Conservation (phyloP, 2,113 vertebrate species). For the Puffinus mauretanicus region DNA sequence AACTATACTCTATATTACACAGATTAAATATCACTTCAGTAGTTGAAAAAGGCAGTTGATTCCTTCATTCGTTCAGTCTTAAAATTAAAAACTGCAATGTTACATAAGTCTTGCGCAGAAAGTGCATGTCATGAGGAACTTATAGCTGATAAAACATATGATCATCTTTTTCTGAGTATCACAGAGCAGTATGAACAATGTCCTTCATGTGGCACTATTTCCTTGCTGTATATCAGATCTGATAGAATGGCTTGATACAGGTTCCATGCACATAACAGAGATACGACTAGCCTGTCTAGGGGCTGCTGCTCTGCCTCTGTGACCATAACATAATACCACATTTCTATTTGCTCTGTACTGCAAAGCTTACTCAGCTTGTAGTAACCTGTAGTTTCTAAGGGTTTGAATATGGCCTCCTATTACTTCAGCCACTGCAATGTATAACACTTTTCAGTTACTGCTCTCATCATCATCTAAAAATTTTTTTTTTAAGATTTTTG, state of each 20-base stretch:
- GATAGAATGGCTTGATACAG: neutral
- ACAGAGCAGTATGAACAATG: neutral
- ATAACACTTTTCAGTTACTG: neutral
- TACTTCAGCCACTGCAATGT: neutral
- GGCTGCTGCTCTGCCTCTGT: neutral
- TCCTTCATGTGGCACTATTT: constrained; percentile 19
- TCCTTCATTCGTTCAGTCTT: neutral
- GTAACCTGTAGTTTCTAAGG: neutral
- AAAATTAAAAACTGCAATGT: neutral
- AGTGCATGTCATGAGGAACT: neutral
- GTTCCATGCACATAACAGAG: neutral
- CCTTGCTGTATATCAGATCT: neutral
- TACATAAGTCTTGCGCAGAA: neutral
- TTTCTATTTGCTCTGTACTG: neutral
- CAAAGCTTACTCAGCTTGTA: neutral
- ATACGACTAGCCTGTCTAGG: neutral
- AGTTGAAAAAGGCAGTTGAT: neutral
- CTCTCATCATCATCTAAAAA: neutral
- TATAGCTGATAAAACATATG: neutral
- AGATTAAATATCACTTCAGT: neutral
- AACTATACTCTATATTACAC: neutral
- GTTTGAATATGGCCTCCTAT: neutral
- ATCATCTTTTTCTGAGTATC: neutral
- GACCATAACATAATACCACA: neutral
- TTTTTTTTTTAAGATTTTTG: neutral